Evolutionary conservation across 2,797 vertebrate genomes (phyloP).

Genomic region (Sebastes paucispinis): DNA sequence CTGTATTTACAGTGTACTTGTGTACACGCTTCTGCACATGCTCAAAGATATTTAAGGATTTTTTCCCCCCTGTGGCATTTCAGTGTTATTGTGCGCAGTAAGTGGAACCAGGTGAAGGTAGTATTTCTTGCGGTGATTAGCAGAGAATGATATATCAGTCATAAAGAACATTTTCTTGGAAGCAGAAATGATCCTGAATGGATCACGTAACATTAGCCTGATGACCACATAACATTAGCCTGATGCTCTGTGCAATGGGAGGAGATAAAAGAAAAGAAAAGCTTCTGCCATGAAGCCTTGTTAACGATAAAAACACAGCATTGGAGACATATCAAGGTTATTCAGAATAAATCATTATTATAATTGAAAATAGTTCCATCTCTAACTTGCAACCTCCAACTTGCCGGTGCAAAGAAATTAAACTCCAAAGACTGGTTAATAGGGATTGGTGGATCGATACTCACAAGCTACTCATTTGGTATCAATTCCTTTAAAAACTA

Average conservation of each 20-base stretch:
- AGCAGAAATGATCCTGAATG: background rate
- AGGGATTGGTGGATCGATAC: background rate
- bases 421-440: background rate
- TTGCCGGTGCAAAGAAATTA: background rate
- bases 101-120: background rate
- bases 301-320: background rate
- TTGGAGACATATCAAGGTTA: background rate
- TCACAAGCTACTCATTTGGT: no score
- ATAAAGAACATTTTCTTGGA: background rate
- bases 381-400: background rate
- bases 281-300: background rate
- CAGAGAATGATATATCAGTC: constrained; percentile 2
- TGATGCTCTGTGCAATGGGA: background rate
- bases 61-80: background rate
- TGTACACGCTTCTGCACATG: background rate
- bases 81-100: background rate
- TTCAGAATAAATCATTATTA: background rate
- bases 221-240: background rate
- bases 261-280: background rate
- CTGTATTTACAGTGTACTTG: no score
- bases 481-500: background rate
- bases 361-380: background rate
- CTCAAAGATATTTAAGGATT: background rate
- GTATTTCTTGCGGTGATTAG: background rate
- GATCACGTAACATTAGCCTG: background rate